phyloP scores from a whole-genome alignment of 2,888 invertebrate genomes.

The Hirtodrosophila duncani region DNA sequence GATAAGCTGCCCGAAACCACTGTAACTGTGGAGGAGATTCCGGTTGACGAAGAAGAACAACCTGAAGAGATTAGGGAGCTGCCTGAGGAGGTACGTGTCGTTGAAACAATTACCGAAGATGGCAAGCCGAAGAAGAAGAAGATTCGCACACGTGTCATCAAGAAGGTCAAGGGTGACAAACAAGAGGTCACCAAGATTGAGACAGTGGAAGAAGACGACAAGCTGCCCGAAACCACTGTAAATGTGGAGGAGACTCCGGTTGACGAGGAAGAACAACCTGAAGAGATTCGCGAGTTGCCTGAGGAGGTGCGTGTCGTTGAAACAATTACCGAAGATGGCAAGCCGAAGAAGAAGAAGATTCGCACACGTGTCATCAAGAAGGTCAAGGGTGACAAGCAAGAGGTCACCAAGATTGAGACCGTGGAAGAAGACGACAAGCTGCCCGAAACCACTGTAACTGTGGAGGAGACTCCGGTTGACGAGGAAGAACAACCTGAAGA shows the following conservation, averaged over 20 bases:
- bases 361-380: conserved; percentile 13
- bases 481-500: conserved; percentile 1
- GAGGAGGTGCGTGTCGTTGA: conserved; percentile 13
- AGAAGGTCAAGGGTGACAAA: conserved; percentile 50
- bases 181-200: conserved; percentile 54
- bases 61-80: conserved; percentile 28
- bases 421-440: conserved; percentile 4
- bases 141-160: conserved; percentile 50
- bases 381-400: conserved; percentile 20
- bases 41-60: conserved; percentile 7
- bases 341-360: conserved; percentile 19
- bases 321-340: conserved; percentile 7
- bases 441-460: conserved; percentile 6
- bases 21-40: conserved; percentile 27
- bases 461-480: conserved; percentile 2
- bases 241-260: conserved; percentile 37
- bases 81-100: conserved; percentile 34
- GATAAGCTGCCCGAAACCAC: conserved; percentile 31
- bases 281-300: conserved; percentile 17
- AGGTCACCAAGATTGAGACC: conserved; percentile 7
- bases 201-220: conserved; percentile 51
- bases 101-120: conserved; percentile 46
- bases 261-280: conserved; percentile 22
- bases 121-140: conserved; percentile 48
- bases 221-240: conserved; percentile 39